Evolutionary conservation across 2,113 vertebrate genomes (phyloP), one percentile per base, ranked within the genome.

Genomic region (Octodon degus): DNA sequence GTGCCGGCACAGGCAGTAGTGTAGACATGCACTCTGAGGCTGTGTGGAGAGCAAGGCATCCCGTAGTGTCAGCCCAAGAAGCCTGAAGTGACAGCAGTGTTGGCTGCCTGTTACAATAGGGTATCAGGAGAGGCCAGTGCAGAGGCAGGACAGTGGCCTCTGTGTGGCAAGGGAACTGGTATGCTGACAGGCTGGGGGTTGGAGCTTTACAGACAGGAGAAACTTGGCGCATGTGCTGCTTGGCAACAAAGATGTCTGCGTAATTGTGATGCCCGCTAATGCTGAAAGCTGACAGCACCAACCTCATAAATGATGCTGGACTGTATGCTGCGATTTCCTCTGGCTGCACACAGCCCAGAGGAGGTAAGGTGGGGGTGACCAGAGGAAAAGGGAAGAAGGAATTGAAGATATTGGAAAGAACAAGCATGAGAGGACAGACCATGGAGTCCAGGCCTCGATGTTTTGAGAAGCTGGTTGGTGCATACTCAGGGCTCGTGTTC

Each of bases 371-470:
- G 62, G 65, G 40, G 20, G 25, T 74, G 24, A 68, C 37, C 9
- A 40, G 60, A 95, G 58, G 63, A 81, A 91, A 93, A 62, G 10
- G 40, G 25, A 40, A 76, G 47, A 80, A 82, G 82, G 65, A n/a
- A 16, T 70, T 92, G 81, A 95, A 40, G 62, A 70, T 85, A 60
- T 70, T 85, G 90, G 20, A 68, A 92, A 96, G 72, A 91, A 83
- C 90, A 94, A 40, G 63, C 67, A 47, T 93, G 34, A 94, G 47
- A 72, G 47, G 37, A 47, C 63, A 34, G 67, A 5, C 72, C 22
- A 1, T 89, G 58, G 34, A 91, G n/a, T 65, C n/a, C 72, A 58
- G 5, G 34, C 60, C 6, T 30, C 83, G 74, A 30, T 43, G 30
- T 84, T 90, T 60, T 55, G 47, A 50, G 82, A 67, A 96, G 53